Evolutionary conservation across 2,797 vertebrate species (phyloP), one percentile per base, ranked within the genome.

Genomic region (Channallabes apus): DNA sequence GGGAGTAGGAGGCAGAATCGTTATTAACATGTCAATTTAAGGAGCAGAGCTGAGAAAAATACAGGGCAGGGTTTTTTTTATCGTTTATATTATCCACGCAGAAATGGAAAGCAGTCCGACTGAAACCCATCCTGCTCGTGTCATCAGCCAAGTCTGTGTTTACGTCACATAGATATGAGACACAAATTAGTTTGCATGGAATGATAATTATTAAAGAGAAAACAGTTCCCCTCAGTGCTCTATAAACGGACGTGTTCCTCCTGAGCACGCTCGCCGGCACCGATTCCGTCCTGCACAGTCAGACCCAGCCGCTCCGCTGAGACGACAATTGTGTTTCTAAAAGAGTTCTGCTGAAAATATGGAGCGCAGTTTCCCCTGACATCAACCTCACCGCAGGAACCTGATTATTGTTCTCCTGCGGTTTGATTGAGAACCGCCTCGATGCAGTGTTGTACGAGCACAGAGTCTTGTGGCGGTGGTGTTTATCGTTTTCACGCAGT

Each of bases 311-410:
- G 32, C 7, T 64, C 59, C 35, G 27, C 77, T 64, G 32, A 64
- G 32, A 46, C 35, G 14, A 64, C 32, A 17, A 41, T n/a, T 79
- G 22, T 51, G 79, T 80, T 65, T 80, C 78, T 80, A 80, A 65
- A 80, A 46, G 6, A 29, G 61, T 80, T 80, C 79, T 29, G 79
- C 38, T 80, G 61, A 15, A 65, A 81, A 81, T 67, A 81, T 14
- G 41, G 62, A 81, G 38, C 62, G 6, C 38, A 0, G 5, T 80
- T 65, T 27, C 51, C 61, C 24, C 1, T 4, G 32, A n/a, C 56
- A 46, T 80, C 58, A 18, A 41, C 7, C 61, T 29, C 61, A 2
- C 79, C 9, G 41, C 41, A 2, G 67, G 79, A 65, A 29, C 22
- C 79, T 67, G 79, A 65, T 67, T 81, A n/a, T 41, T 41, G 12